A percentile compares a stretch with the other conserved stretches of the same genome.
These are phyloP conservation scores for Campoletis raptor DNA, from an alignment of 2,888 invertebrate genomes.

Conservation along the genomic window DNA sequence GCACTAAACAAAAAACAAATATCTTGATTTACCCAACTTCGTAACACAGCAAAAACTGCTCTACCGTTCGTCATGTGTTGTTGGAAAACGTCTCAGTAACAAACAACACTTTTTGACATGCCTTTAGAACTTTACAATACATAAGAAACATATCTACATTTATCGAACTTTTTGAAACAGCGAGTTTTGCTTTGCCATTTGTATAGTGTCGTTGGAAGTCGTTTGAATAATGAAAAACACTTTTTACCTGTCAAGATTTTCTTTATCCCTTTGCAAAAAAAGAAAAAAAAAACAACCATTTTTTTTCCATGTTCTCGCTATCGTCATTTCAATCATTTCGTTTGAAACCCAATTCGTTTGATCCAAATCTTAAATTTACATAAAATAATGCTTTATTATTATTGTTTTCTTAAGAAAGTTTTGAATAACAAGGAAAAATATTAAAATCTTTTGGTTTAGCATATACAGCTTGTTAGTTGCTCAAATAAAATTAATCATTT, in stretches of 20 bases:
- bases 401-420: no score
- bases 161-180: not conserved
- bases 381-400: no score
- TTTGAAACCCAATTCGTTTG: no score
- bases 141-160: not conserved
- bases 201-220: not conserved
- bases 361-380: no score
- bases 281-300: no score
- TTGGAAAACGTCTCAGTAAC: not conserved
- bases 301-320: no score
- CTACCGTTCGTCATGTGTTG: not conserved
- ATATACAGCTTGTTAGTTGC: no score
- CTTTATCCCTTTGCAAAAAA: no score
- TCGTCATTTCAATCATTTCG: no score
- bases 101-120: not conserved
- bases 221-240: not conserved
- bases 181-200: not conserved
- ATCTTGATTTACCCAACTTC: not conserved
- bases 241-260: not conserved
- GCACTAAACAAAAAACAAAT: constrained; percentile 5
- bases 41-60: not conserved
- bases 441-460: no score
- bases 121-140: not conserved
- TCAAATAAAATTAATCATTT: no score
- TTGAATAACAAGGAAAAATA: no score